A percentile compares a stretch with the other conserved stretches of the same genome.
phyloP scores from a whole-genome alignment of 2,888 invertebrate species.

The Drymonia ruficornis region DNA sequence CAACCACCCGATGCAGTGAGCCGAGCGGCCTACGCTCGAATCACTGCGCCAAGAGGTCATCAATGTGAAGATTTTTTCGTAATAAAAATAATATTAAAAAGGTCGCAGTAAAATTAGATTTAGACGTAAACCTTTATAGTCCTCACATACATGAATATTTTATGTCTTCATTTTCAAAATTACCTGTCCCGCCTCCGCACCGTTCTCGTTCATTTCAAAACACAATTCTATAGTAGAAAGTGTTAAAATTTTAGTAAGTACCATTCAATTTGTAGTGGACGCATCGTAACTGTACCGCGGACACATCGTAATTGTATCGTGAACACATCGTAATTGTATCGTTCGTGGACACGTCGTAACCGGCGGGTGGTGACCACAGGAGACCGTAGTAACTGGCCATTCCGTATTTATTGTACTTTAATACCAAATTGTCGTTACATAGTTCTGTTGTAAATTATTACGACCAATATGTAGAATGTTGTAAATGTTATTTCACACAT shows the following conservation, averaged over 20 bases:
- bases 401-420: conserved; percentile 46
- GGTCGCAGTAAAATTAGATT: no score
- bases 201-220: neutral
- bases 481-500: conserved; percentile 3
- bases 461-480: conserved; percentile 22
- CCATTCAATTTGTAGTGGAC: conserved; percentile 37
- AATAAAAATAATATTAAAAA: no score
- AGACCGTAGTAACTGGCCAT: conserved; percentile 49
- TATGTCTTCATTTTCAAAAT: neutral
- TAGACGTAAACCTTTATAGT: no score
- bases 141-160: no score
- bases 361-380: conserved; percentile 58
- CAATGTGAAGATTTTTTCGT: no score
- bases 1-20: no score
- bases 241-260: conserved; percentile 42
- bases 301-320: conserved; percentile 20
- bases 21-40: no score
- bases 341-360: conserved; percentile 19
- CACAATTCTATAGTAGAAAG: conserved; percentile 27
- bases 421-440: conserved; percentile 41
- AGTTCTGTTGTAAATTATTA: conserved; percentile 19
- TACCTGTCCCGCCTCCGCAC: neutral
- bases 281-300: conserved; percentile 25
- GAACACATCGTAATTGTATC: conserved; percentile 20
- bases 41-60: no score